These are phyloP conservation scores for Micromesistius poutassou DNA, from an alignment of 2,797 vertebrate species.

Conservation along the genomic window DNA sequence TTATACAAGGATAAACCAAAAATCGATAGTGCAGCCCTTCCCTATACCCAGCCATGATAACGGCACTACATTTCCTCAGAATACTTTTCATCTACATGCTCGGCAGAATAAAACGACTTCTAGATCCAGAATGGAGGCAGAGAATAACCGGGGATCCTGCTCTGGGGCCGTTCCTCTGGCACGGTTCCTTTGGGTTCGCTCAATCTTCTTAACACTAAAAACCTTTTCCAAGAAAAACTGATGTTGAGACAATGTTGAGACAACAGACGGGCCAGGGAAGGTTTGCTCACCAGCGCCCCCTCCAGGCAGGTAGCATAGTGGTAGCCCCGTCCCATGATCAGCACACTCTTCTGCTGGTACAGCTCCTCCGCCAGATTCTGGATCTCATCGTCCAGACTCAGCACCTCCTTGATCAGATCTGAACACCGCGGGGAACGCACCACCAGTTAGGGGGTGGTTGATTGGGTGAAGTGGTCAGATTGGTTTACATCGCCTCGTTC, in stretches of 20 bases:
- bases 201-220: background rate
- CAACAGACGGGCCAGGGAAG: background rate
- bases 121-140: background rate
- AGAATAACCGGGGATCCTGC: background rate
- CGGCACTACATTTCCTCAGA: background rate
- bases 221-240: no score
- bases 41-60: no score
- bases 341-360: slow-evolving; percentile 95
- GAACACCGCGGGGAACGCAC: slow-evolving; percentile 3
- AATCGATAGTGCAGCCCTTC: no score
- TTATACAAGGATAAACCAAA: no score
- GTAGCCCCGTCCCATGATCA: slow-evolving; percentile 98
- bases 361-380: slow-evolving; percentile 91
- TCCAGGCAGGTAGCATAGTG: slow-evolving; percentile 97
- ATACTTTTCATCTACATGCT: background rate
- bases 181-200: background rate
- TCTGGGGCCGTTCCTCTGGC: no score
- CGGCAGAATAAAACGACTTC: background rate
- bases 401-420: slow-evolving; percentile 96
- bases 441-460: background rate
- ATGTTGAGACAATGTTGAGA: background rate
- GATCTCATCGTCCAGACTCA: slow-evolving; percentile 96
- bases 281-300: slow-evolving; percentile 86
- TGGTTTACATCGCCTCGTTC: background rate
- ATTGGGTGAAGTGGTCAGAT: background rate